Conservation (phyloP, 2,797 vertebrate genomes). For the Karalla daura region DNA sequence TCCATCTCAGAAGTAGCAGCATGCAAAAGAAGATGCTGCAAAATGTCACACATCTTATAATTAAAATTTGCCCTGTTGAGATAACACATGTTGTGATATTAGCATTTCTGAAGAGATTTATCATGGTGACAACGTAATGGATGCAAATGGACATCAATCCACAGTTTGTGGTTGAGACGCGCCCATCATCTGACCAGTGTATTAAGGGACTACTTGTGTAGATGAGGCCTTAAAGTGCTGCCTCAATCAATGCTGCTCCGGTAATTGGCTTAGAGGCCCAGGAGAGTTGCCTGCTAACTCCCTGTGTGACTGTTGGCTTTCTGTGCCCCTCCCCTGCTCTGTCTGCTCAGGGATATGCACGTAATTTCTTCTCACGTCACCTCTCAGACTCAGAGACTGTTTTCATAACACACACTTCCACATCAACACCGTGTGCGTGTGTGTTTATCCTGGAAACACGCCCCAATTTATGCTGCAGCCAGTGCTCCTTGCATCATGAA, state of each 20-base stretch:
- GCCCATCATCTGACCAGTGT: conserved; percentile 74
- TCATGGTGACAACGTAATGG: conserved; percentile 41
- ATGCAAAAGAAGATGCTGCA: neutral
- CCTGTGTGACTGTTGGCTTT: conserved; percentile 69
- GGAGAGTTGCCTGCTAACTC: conserved; percentile 68
- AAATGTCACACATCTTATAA: neutral
- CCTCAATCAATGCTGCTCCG: conserved; percentile 77
- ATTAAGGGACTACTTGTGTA: conserved; percentile 78
- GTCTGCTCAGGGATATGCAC: conserved; percentile 49
- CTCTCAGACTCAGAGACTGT: conserved; percentile 59
- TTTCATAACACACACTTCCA: conserved; percentile 73
- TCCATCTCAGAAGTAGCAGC: conserved; percentile 10
- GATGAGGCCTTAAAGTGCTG: conserved; percentile 79
- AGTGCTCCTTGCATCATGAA: neutral
- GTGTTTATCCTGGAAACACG: conserved; percentile 75
- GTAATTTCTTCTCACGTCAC: conserved; percentile 53
- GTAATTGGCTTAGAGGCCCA: conserved; percentile 79
- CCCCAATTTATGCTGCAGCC: neutral
- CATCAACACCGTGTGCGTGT: conserved; percentile 20
- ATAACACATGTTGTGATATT: conserved; percentile 2
- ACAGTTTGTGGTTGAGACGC: conserved; percentile 71
- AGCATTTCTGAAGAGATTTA: conserved; percentile 38
- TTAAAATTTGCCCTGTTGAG: neutral
- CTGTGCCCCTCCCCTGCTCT: conserved; percentile 44
- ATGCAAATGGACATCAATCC: conserved; percentile 43